Base-by-base conservation (phyloP, 2,888 invertebrate species). In the Pseudococcus longispinus region DNA sequence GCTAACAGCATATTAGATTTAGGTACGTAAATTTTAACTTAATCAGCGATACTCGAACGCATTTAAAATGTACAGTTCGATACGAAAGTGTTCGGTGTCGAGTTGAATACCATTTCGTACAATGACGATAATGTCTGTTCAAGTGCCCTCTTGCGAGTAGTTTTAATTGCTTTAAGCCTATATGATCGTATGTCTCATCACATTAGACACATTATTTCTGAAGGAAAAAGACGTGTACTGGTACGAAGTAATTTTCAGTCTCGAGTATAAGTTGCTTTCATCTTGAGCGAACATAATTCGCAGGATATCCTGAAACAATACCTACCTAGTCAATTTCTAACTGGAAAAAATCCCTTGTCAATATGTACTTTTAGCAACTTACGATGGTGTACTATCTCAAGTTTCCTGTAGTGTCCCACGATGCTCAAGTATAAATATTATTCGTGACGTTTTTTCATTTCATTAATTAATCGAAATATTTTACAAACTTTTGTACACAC, bases 111-210 rank as follows among this genome's bases (percentile, higher is more conserved):
- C 29, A 74, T 80, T 80, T 80, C 11, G 20, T 42, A 80, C 77
- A 29, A 80, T 23, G 60, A 60, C 23, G 77, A 51, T 84, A 55
- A 84, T 84, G 60, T 84, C 84, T 29, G 46, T 84, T 84, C 18
- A 60, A 84, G 84, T 84, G 37, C 55, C 84, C 84, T 84, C 60
- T 84, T 84, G 32, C 60, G 84, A 84, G 32, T 84, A 32, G 51
- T 51, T 84, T 37, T 84, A 84, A 84, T 84, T 84, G 84, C 77
- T 84, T 55, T 84, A 84, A 84, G 84, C 84, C 55, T 84, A 55
- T 60, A 83, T 84, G 23, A 32, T 84, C 20, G 55, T 20, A 55
- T 55, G 55, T 32, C 20, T 15, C 84, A 84, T 84, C 37, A 15
- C n/a, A 60, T 55, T 29, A 60, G 15, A 32, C 44, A 9, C 13